phyloP scores from a whole-genome alignment of 2,113 vertebrate species.

The Ictidomys tridecemlineatus region DNA sequence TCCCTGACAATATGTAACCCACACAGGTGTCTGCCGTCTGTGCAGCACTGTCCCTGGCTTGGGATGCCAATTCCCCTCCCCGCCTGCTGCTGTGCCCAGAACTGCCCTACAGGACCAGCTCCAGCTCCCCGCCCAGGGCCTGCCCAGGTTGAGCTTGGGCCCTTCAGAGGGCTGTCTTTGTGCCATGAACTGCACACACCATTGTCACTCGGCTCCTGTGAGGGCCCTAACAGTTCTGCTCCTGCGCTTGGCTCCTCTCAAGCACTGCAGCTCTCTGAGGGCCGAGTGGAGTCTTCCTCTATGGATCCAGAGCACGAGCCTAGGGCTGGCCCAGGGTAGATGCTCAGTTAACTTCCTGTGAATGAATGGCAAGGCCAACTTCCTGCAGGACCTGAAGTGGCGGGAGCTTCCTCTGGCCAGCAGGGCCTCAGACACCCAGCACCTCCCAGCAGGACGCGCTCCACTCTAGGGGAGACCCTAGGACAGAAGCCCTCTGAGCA shows the following conservation, averaged over 20 bases:
- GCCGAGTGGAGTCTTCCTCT: not conserved
- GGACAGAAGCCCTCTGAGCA: not conserved
- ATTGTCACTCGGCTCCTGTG: too few species aligned
- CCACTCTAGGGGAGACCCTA: not conserved
- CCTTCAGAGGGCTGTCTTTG: fast-evolving
- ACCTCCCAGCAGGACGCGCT: not conserved
- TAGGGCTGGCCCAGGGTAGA: not conserved
- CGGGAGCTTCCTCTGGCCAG: not conserved
- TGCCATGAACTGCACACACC: fast-evolving
- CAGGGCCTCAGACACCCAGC: fast-evolving
- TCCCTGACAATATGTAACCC: not conserved
- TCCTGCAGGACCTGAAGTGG: not conserved
- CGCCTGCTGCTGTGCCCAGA: not conserved
- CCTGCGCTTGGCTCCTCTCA: not conserved
- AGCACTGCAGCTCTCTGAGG: not conserved
- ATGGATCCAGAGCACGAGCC: not conserved
- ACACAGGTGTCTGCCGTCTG: not conserved
- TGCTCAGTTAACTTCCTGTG: not conserved
- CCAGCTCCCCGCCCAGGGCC: not conserved
- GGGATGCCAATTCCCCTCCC: not conserved
- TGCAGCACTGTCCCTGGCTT: not conserved
- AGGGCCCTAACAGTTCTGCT: not conserved
- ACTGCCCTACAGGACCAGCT: not conserved
- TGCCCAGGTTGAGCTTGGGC: not conserved
- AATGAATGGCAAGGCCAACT: not conserved